Conservation (phyloP, 92 coral and sea anemone genomes). For the Zoanthus gigantus region DNA sequence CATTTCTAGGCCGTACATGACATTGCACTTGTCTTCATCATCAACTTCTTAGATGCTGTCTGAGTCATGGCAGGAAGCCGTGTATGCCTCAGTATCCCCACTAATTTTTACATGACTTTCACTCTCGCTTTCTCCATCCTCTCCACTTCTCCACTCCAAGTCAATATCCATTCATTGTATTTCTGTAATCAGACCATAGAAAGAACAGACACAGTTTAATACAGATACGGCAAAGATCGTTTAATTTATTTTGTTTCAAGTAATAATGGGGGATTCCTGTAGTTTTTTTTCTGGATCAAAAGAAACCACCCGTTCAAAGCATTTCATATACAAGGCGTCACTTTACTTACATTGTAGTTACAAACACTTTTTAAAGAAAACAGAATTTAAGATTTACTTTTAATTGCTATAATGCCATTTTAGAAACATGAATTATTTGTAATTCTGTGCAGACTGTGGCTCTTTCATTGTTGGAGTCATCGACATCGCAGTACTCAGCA, state of each 20-base stretch:
- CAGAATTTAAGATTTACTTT: too few species aligned
- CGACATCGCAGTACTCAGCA: conserved; percentile 1
- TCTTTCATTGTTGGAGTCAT: conserved; percentile 13
- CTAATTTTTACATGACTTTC: conserved; percentile 4
- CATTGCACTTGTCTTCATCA: neutral
- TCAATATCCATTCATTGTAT: conserved; percentile 7
- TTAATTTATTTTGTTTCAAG: conserved; percentile 4
- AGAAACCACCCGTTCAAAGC: neutral
- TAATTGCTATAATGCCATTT: neutral
- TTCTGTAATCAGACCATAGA: conserved; percentile 24
- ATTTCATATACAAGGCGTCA: neutral
- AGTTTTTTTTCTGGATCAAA: neutral
- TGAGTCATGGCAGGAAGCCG: conserved; percentile 8
- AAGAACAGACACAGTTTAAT: conserved; percentile 1
- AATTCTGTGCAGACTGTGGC: neutral
- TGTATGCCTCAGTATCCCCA: conserved; percentile 17
- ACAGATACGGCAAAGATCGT: conserved; percentile 4
- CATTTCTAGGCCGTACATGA: conserved; percentile 17
- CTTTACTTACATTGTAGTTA: neutral
- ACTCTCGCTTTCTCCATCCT: conserved; percentile 1
- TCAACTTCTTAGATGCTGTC: conserved; percentile 1
- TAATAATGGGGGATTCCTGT: conserved; percentile 11
- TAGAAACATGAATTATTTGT: conserved; percentile 13
- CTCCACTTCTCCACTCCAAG: conserved; percentile 31
- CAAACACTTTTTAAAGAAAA: conserved; percentile 5